Base-by-base conservation (phyloP, 2,113 vertebrate genomes). In the Sisor rabdophorus region DNA sequence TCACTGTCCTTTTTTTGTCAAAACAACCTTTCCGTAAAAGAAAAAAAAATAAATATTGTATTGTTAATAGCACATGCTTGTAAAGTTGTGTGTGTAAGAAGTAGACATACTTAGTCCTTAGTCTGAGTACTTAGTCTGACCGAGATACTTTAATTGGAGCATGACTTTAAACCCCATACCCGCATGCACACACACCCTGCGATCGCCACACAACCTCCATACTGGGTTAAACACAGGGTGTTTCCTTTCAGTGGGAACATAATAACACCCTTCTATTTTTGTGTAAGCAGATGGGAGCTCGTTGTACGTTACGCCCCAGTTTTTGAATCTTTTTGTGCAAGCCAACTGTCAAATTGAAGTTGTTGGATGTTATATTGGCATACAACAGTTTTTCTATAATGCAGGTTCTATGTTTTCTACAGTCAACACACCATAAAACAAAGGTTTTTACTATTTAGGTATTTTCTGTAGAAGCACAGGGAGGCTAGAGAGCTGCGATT, bases 181-280 rank as follows among this genome's bases (percentile, higher is more conserved):
- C 83, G 75, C 82, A 85, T 54, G 84, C 89, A 84, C 87, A 86
- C 89, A 89, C 88, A 87, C 85, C 89, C 90, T 86, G 86, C 84
- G 85, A 86, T 87, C 85, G 87, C 89, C 89, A 89, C 90, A 89
- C 84, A 85, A 90, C 86, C 89, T 88, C 88, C 67, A 83, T 84
- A 88, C 87, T 87, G 85, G 87, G 86, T 83, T 91, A 91, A 91
- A 91, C 87, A 90, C 87, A 86, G 90, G 91, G 91, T 90, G 90
- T 90, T 90, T 90, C 90, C 88, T 88, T 87, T 86, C 84, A 63
- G 83, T 77, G 71, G 82, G 85, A 84, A 86, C 88, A 86, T 91
- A 92, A 92, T 92, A 86, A 92, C 85, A 91, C 78, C 85, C 85
- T 92, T 86, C 90, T 92, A 92, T 92, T 92, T 91, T 83, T 85